Evolutionary conservation across 2,113 vertebrate species (phyloP).

Genomic region (Catharus fuscescens): DNA sequence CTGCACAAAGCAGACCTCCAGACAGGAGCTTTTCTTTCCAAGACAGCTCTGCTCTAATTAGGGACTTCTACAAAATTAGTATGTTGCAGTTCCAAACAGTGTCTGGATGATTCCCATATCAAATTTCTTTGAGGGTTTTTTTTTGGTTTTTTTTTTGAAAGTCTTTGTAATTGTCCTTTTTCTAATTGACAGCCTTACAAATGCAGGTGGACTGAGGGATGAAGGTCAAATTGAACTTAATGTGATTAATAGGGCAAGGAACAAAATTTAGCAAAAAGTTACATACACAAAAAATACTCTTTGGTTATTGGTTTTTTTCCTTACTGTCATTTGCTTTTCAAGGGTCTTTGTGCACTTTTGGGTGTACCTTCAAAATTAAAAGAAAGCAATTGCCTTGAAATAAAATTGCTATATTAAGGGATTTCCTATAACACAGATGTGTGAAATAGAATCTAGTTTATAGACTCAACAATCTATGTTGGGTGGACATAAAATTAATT

Average conservation of each 20-base stretch:
- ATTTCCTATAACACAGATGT: background rate
- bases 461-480: background rate
- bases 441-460: background rate
- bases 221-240: slow-evolving; percentile 29
- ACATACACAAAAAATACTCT: background rate
- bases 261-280: background rate
- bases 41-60: slow-evolving; percentile 57
- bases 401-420: background rate
- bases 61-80: slow-evolving; percentile 40
- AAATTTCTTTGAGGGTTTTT: background rate
- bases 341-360: background rate
- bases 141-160: background rate
- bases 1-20: slow-evolving; percentile 31
- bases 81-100: slow-evolving; percentile 23
- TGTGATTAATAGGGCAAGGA: background rate
- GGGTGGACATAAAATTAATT: background rate
- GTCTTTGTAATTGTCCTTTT: background rate
- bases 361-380: background rate
- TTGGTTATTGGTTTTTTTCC: background rate
- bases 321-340: background rate
- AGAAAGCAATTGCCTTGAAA: background rate
- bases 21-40: slow-evolving; percentile 52
- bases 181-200: slow-evolving; percentile 37
- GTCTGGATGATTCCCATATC: slow-evolving; percentile 52
- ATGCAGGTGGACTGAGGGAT: slow-evolving; percentile 52